Evolutionary conservation across 2,888 invertebrate genomes (phyloP).

Genomic region (Sminthurides aquaticus): DNA sequence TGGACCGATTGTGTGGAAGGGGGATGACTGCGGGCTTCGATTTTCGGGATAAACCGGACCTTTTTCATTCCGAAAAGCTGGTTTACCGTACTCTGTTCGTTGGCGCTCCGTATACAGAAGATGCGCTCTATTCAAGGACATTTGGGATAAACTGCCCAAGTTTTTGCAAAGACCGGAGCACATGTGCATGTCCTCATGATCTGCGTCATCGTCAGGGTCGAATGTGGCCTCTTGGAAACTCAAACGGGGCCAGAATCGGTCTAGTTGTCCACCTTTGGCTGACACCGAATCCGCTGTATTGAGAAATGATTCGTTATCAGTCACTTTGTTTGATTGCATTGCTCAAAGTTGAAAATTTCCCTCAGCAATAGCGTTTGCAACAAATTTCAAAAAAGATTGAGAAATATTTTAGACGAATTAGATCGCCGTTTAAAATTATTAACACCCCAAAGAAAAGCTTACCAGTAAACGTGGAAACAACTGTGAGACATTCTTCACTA

Average conservation of each 20-base stretch:
- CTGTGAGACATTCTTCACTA: slow-evolving; percentile 83
- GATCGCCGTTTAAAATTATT: no score
- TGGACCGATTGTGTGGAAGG: not conserved
- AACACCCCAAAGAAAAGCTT: no score
- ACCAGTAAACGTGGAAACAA: slow-evolving; percentile 82
- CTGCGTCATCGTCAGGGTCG: not conserved
- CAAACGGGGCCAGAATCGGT: slow-evolving; percentile 42
- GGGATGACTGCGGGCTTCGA: not conserved
- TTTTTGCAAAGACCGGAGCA: slow-evolving; percentile 35
- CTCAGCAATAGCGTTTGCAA: no score
- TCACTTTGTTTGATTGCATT: no score
- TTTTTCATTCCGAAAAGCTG: no score
- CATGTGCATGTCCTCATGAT: slow-evolving; percentile 26
- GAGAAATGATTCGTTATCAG: slow-evolving; percentile 9
- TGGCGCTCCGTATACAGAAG: slow-evolving; percentile 1
- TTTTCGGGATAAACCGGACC: not conserved
- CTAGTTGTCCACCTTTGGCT: slow-evolving; percentile 37
- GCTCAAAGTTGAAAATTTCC: no score
- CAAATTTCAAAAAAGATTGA: no score
- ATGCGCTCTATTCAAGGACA: slow-evolving; percentile 24
- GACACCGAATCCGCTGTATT: slow-evolving; percentile 38
- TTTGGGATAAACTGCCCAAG: slow-evolving; percentile 34
- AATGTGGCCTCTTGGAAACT: slow-evolving; percentile 10
- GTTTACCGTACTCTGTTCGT: not conserved
- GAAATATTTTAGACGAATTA: no score